phyloP scores from a whole-genome alignment of 1,140 invertebrate genomes.

The Saxidomus purpurata region DNA sequence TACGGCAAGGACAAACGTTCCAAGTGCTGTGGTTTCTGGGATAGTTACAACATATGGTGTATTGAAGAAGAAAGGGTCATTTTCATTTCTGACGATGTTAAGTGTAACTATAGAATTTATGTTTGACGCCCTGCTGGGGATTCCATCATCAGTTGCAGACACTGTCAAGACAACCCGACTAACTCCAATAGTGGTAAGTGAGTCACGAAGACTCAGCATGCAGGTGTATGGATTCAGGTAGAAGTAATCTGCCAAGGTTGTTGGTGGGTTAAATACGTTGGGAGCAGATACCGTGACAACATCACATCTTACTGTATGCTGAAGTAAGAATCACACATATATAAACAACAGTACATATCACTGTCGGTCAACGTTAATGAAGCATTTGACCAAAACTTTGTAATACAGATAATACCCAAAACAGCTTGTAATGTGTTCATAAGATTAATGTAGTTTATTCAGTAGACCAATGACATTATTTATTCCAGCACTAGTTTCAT shows the following conservation, averaged over 20 bases:
- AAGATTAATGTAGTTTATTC: too few relatives aligned
- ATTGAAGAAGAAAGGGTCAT: conserved; percentile 73
- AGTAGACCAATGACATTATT: too few relatives aligned
- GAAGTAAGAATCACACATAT: conserved; percentile 43
- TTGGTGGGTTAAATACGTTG: conserved; percentile 65
- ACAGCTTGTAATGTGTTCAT: too few relatives aligned
- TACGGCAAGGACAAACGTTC: conserved; percentile 71
- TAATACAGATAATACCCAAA: too few relatives aligned
- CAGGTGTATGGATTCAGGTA: conserved; percentile 76
- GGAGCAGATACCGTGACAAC: conserved; percentile 50
- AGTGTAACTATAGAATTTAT: conserved; percentile 72
- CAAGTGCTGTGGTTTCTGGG: conserved; percentile 68
- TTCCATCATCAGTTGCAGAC: conserved; percentile 74
- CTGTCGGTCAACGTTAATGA: too few relatives aligned
- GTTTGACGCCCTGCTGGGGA: conserved; percentile 61
- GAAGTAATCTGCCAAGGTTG: conserved; percentile 73
- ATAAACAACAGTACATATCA: too few relatives aligned
- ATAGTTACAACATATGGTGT: conserved; percentile 72
- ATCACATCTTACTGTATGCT: conserved; percentile 72
- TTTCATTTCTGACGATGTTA: conserved; percentile 75
- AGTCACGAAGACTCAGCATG: conserved; percentile 69
- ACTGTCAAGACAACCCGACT: conserved; percentile 68
- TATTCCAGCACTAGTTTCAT: too few relatives aligned
- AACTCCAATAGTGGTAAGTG: conserved; percentile 66
- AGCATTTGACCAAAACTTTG: too few relatives aligned